A percentile compares a stretch with the other conserved stretches of the same genome.
These are phyloP conservation scores for Drosophila fulvimacula DNA, from an alignment of 2,888 invertebrate genomes.

Conservation along the genomic window DNA sequence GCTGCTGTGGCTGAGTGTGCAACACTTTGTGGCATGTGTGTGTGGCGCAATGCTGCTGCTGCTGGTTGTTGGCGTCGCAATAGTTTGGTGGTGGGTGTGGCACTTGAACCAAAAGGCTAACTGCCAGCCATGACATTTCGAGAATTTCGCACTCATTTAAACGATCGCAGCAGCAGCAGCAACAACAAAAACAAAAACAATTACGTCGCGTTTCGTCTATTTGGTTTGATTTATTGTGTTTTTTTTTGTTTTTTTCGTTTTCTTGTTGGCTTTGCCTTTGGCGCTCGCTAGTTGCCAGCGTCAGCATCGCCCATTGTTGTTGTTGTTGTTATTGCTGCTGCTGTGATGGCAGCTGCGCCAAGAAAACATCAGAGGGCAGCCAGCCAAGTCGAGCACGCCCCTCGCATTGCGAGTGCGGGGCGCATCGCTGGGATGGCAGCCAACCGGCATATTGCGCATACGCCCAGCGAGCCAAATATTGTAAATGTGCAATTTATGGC, in stretches of 20 bases:
- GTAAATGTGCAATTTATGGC: slow-evolving; percentile 54
- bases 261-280: slow-evolving; percentile 21
- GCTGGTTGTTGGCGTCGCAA: slow-evolving; percentile 36
- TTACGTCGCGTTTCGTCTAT: slow-evolving; percentile 64
- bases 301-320: slow-evolving; percentile 23
- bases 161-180: slow-evolving; percentile 35
- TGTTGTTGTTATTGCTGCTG: slow-evolving; percentile 20
- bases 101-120: slow-evolving; percentile 64
- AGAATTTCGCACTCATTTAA: slow-evolving; percentile 74
- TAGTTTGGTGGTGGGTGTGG: slow-evolving; percentile 34
- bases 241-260: slow-evolving; percentile 27
- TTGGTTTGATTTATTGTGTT: slow-evolving; percentile 68
- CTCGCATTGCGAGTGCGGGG: slow-evolving; percentile 14
- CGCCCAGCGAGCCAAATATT: slow-evolving; percentile 55
- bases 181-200: slow-evolving; percentile 9
- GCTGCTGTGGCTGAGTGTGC: slow-evolving; percentile 12
- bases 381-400: slow-evolving; percentile 51
- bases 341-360: slow-evolving; percentile 64
- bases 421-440: slow-evolving; percentile 15
- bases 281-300: slow-evolving; percentile 26
- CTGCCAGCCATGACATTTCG: slow-evolving; percentile 75
- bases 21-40: slow-evolving; percentile 19
- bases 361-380: slow-evolving; percentile 54
- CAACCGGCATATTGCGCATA: slow-evolving; percentile 58
- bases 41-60: slow-evolving; percentile 9